Percentiles rank a stretch among this genome's conserved stretches.
Evolutionary conservation across 2,797 vertebrate genomes (phyloP).

Genomic region (Brotula barbata): DNA sequence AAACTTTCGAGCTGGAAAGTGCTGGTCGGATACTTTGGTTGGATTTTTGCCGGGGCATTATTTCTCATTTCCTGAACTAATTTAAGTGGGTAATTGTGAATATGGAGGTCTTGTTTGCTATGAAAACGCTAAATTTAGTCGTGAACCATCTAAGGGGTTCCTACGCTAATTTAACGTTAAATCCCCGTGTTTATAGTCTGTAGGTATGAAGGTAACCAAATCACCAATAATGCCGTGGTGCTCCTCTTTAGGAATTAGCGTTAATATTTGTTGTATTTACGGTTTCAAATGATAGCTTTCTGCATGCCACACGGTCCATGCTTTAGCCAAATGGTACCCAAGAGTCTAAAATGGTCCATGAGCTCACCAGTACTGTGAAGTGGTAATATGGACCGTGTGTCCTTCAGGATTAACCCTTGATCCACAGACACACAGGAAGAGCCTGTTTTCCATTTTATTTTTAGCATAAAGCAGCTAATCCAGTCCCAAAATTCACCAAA

Average conservation of each 20-base stretch:
- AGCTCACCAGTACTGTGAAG: slow-evolving; percentile 26
- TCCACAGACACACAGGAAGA: neutral
- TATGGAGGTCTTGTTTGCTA: too few relatives aligned
- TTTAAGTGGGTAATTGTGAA: too few relatives aligned
- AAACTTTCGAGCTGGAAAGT: neutral
- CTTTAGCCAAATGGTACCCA: slow-evolving; percentile 3
- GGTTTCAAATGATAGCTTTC: slow-evolving; percentile 1
- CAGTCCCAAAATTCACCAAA: too few relatives aligned
- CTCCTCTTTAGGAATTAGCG: neutral
- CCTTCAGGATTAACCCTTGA: slow-evolving; percentile 14
- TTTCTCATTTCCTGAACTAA: neutral
- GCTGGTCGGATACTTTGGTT: neutral
- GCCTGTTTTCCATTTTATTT: too few relatives aligned
- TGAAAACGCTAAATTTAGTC: too few relatives aligned
- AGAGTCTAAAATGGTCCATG: neutral
- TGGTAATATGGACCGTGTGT: neutral
- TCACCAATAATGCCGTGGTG: too few relatives aligned
- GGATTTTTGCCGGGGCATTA: neutral
- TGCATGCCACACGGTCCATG: neutral
- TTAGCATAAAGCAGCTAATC: too few relatives aligned
- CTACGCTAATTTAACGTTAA: too few relatives aligned
- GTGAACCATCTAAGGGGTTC: too few relatives aligned
- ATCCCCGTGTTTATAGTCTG: too few relatives aligned
- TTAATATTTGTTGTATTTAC: neutral
- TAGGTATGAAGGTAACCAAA: too few relatives aligned